phyloP scores from a whole-genome alignment of 2,113 vertebrate genomes.

The Oreocharis arfaki region DNA sequence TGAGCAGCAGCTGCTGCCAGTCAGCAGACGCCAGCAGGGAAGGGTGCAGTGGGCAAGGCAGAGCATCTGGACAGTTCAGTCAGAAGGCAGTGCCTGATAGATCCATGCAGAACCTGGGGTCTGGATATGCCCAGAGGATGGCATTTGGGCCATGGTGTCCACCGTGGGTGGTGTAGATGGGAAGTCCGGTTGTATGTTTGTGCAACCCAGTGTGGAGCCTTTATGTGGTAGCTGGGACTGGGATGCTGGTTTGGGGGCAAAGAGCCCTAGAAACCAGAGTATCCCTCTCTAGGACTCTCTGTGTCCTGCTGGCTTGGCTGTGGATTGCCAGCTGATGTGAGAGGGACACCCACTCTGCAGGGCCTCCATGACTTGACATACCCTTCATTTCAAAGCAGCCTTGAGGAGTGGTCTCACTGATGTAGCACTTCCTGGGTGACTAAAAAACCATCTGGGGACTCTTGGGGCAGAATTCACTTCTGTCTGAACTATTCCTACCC shows the following conservation, averaged over 20 bases:
- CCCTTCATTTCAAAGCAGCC: background rate
- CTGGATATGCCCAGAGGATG: background rate
- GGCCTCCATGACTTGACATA: background rate
- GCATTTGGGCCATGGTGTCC: background rate
- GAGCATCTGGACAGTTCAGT: background rate
- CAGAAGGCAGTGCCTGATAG: background rate
- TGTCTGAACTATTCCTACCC: background rate
- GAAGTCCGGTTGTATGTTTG: background rate
- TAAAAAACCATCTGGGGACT: background rate
- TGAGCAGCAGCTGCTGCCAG: background rate
- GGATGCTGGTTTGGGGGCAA: background rate
- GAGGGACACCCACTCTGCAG: background rate
- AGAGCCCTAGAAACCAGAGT: background rate
- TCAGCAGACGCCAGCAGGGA: background rate
- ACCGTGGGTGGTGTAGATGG: rapidly evolving
- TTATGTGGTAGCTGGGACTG: background rate
- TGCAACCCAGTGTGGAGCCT: background rate
- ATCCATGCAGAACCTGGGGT: background rate
- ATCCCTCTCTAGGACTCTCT: background rate
- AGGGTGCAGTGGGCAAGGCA: background rate
- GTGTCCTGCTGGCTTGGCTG: background rate
- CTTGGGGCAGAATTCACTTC: background rate
- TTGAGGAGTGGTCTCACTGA: background rate
- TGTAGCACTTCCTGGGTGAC: background rate
- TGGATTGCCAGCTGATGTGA: background rate